These are phyloP conservation scores for Machaerirhynchus nigripectus DNA, from an alignment of 2,113 vertebrate species.

Conservation along the genomic window DNA sequence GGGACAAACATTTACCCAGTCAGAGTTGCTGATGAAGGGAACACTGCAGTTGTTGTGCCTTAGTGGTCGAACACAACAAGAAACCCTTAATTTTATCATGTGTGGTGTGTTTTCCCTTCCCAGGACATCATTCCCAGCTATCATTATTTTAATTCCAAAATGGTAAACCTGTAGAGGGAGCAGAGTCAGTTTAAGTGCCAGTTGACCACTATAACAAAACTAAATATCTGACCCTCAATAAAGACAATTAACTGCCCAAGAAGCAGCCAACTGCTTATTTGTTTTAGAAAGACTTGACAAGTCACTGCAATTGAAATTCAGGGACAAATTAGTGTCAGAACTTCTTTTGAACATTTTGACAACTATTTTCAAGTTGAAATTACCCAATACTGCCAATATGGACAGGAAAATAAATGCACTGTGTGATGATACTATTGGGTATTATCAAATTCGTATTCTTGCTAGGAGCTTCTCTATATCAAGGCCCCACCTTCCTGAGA, in stretches of 20 bases:
- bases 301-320: background rate
- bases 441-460: background rate
- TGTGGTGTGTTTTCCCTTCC: background rate
- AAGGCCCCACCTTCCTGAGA: background rate
- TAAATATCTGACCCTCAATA: background rate
- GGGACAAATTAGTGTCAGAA: background rate
- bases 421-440: too few relatives aligned
- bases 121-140: background rate
- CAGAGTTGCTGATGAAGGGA: background rate
- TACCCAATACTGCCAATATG: background rate
- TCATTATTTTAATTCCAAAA: background rate
- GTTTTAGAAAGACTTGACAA: background rate
- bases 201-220: background rate
- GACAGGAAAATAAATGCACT: background rate
- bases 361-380: slow-evolving; percentile 52
- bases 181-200: background rate
- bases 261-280: background rate
- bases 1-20: background rate
- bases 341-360: background rate
- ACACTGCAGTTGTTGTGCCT: background rate
- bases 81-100: background rate
- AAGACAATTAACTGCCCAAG: background rate
- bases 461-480: background rate
- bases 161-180: background rate
- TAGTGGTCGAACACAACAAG: background rate